Conservation (phyloP, 2,888 invertebrate species). For the Sinhomidia bicolor region DNA sequence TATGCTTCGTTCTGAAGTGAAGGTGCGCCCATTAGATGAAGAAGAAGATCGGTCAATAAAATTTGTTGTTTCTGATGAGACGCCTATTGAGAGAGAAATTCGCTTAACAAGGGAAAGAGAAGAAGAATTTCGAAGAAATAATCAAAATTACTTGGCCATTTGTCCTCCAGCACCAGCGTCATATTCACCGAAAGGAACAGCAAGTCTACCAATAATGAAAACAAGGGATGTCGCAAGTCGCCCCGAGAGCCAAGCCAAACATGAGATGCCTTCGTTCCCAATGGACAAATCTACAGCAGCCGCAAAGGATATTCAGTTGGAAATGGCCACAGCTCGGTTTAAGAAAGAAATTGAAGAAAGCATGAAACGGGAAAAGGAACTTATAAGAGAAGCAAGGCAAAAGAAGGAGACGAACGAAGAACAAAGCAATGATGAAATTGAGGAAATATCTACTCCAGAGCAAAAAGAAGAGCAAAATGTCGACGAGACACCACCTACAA, state of each 20-base stretch:
- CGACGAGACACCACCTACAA: not conserved
- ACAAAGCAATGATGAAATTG: not conserved
- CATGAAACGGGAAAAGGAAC: conserved; percentile 77
- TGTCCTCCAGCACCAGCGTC: not conserved
- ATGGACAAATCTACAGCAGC: not conserved
- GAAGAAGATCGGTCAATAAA: conserved; percentile 72
- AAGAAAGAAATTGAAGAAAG: conserved; percentile 79
- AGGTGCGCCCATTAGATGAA: conserved; percentile 74
- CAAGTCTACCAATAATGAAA: conserved; percentile 20
- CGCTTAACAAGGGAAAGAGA: conserved; percentile 83
- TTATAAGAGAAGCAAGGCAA: conserved; percentile 71
- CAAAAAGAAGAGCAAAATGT: not conserved
- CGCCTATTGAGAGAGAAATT: conserved; percentile 84
- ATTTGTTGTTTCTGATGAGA: conserved; percentile 81
- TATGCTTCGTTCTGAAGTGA: conserved; percentile 3
- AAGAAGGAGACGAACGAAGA: conserved; percentile 33
- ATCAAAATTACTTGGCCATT: conserved; percentile 70
- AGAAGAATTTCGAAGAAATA: conserved; percentile 82
- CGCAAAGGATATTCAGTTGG: conserved; percentile 74
- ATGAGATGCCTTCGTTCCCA: conserved; percentile 15
- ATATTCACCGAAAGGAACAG: not conserved
- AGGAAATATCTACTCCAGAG: not conserved
- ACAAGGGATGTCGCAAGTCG: conserved; percentile 39
- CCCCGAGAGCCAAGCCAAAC: conserved; percentile 34
- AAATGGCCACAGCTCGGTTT: conserved; percentile 79